A percentile compares a stretch with the other conserved stretches of the same genome.
These are phyloP conservation scores for Himalopsyche anomala DNA, from an alignment of 2,888 invertebrate species.

Conservation along the genomic window DNA sequence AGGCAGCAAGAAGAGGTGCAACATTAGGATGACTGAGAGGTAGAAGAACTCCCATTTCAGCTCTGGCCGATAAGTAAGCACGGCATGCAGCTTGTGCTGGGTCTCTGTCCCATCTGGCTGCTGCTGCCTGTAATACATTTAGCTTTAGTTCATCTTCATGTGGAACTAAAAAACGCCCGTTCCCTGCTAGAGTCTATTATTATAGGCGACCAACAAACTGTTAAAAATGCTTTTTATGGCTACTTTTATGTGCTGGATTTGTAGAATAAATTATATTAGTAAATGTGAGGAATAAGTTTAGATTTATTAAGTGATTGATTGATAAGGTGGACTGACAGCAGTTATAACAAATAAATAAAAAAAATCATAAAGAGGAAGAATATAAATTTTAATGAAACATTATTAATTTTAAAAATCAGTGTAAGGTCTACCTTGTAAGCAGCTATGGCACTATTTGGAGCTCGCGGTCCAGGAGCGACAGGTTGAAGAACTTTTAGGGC, in stretches of 20 bases:
- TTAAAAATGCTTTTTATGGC: neutral
- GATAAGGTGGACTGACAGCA: no score
- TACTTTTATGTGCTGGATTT: neutral
- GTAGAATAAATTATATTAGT: neutral
- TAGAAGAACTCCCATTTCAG: constrained; percentile 92
- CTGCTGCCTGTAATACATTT: constrained; percentile 78
- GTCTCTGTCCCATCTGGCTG: constrained; percentile 95
- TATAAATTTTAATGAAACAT: neutral
- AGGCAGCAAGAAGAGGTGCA: constrained; percentile 93
- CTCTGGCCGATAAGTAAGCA: constrained; percentile 96
- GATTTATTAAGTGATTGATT: no score
- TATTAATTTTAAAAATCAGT: neutral
- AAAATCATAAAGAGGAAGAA: neutral
- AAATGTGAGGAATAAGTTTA: no score
- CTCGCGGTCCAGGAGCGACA: constrained; percentile 83
- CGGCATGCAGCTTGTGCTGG: constrained; percentile 94
- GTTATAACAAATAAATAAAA: neutral
- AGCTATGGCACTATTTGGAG: constrained; percentile 68
- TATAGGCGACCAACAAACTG: no score
- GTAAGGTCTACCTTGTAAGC: constrained; percentile 71
- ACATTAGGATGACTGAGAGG: constrained; percentile 94
- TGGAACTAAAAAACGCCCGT: neutral
- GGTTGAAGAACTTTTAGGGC: constrained; percentile 98
- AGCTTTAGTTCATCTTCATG: neutral
- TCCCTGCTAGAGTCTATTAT: no score